phyloP scores from a whole-genome alignment of 2,113 vertebrate species.

The Strix aluco region DNA sequence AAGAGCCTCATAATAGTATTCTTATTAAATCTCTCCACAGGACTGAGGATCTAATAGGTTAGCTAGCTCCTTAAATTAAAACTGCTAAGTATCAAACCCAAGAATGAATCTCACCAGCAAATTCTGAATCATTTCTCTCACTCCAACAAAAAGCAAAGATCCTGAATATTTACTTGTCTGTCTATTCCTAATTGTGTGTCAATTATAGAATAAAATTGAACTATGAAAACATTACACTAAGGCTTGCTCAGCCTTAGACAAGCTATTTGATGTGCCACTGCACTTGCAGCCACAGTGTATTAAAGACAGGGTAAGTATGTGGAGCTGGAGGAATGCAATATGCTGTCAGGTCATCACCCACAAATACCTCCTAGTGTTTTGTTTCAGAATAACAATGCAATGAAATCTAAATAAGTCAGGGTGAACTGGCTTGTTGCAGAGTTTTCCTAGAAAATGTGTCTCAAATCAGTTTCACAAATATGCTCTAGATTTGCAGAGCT shows the following conservation, averaged over 20 bases:
- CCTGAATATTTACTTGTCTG: neutral
- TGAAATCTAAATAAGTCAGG: neutral
- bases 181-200: neutral
- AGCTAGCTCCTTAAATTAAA: neutral
- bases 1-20: neutral
- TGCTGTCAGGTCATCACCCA: neutral
- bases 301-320: neutral
- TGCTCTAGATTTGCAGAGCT: neutral
- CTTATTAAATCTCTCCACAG: slow-evolving; percentile 7
- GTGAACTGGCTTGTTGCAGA: neutral
- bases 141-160: neutral
- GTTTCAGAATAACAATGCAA: neutral
- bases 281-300: neutral
- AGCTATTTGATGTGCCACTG: neutral
- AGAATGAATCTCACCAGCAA: neutral
- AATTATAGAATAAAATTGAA: neutral
- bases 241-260: neutral
- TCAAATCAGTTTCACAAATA: neutral
- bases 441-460: neutral
- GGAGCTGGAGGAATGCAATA: neutral
- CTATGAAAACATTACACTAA: neutral
- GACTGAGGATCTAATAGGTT: neutral
- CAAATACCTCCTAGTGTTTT: neutral
- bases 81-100: neutral
- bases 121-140: neutral